A percentile compares a stretch with the other conserved stretches of the same genome.
Evolutionary conservation across 2,888 invertebrate species (phyloP).

Genomic region (Acrocyrtus sp.): DNA sequence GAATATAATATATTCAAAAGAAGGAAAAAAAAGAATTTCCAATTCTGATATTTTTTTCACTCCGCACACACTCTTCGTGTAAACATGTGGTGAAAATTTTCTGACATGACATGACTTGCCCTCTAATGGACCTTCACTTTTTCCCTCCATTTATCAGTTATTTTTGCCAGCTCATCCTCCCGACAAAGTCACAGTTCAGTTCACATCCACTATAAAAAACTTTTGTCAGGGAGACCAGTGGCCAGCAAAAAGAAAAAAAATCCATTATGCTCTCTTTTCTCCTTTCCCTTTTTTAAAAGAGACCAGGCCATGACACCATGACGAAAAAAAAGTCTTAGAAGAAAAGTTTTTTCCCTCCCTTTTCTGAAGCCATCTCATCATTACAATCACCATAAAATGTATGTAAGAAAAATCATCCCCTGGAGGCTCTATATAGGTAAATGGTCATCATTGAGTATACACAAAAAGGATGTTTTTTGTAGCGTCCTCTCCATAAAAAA

Average conservation of each 20-base stretch:
- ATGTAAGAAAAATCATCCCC: not conserved
- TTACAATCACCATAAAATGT: conserved; percentile 21
- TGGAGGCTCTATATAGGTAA: not conserved
- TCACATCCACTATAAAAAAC: not conserved
- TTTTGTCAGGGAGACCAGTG: conserved; percentile 14
- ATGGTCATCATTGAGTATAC: not conserved
- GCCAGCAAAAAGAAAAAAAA: conserved; percentile 15
- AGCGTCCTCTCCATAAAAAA: conserved; percentile 36
- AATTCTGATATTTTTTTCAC: not conserved
- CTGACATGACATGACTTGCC: conserved; percentile 12
- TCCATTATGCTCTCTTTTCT: not conserved
- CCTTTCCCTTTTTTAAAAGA: too few species aligned
- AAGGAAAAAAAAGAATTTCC: not conserved
- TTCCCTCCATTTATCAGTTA: conserved; percentile 52
- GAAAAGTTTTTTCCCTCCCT: not conserved
- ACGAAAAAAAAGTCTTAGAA: too few species aligned
- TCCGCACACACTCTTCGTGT: not conserved
- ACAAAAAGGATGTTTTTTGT: conserved; percentile 17
- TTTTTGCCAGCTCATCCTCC: conserved; percentile 12
- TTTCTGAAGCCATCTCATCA: not conserved
- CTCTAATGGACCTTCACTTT: conserved; percentile 51
- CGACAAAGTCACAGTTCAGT: conserved; percentile 15
- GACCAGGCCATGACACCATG: not conserved
- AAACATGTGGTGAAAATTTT: too few species aligned
- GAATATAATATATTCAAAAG: conserved; percentile 1